Conservation (phyloP, 1,140 invertebrate genomes). For the Limonius californicus region DNA sequence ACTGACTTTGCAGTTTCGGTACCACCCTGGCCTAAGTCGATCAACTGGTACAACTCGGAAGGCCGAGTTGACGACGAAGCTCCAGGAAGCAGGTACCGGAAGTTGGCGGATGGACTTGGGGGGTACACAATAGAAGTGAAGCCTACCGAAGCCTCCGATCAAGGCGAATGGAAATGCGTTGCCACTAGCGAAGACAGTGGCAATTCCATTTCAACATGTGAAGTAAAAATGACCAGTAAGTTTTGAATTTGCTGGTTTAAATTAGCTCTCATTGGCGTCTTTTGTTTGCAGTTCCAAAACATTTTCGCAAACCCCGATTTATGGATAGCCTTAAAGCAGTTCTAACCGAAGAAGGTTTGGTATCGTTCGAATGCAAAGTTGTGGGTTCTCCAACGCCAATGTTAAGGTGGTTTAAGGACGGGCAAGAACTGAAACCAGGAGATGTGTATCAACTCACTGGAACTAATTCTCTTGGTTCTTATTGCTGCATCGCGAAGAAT, state of each 20-base stretch:
- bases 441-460: slow-evolving; percentile 89
- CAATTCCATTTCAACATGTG: slow-evolving; percentile 66
- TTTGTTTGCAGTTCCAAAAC: slow-evolving; percentile 71
- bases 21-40: slow-evolving; percentile 74
- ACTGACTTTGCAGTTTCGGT: slow-evolving; percentile 58
- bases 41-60: slow-evolving; percentile 81
- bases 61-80: slow-evolving; percentile 64
- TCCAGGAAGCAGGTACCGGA: slow-evolving; percentile 58
- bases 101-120: slow-evolving; percentile 75
- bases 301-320: slow-evolving; percentile 83
- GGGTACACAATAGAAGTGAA: slow-evolving; percentile 71
- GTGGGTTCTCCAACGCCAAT: slow-evolving; percentile 84
- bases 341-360: slow-evolving; percentile 83
- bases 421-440: slow-evolving; percentile 83
- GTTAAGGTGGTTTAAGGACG: slow-evolving; percentile 87
- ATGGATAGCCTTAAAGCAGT: slow-evolving; percentile 84
- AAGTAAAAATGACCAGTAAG: slow-evolving; percentile 67
- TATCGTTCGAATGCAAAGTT: slow-evolving; percentile 90
- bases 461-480: slow-evolving; percentile 76
- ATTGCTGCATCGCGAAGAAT: slow-evolving; percentile 86
- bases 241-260: too few relatives aligned
- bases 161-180: slow-evolving; percentile 86
- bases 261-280: too few relatives aligned
- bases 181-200: slow-evolving; percentile 68
- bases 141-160: slow-evolving; percentile 70